A percentile compares a stretch with the other conserved stretches of the same genome.
Conservation (phyloP, 2,888 invertebrate species). For the Lasioglossum morio region DNA sequence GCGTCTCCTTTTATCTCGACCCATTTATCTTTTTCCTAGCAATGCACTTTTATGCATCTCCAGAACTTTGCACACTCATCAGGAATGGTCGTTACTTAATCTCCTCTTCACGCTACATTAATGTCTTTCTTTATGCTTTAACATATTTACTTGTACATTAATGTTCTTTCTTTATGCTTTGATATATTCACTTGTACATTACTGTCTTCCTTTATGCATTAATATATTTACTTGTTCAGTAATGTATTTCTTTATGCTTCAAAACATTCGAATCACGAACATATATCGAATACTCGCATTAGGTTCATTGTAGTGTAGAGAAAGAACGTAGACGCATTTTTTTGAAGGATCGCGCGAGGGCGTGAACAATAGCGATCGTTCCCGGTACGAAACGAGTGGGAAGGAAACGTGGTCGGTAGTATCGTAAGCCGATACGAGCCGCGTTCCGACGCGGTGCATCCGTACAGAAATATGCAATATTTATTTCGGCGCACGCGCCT, state of each 20-base stretch:
- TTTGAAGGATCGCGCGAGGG: neutral
- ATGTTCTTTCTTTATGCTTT: neutral
- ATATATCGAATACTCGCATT: no score
- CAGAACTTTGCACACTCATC: neutral
- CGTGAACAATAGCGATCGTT: neutral
- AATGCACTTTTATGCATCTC: neutral
- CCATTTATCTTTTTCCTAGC: neutral
- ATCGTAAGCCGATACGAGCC: slow-evolving; percentile 72
- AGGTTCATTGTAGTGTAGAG: no score
- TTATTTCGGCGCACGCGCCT: slow-evolving; percentile 68
- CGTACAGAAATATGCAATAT: slow-evolving; percentile 68
- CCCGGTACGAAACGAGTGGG: neutral
- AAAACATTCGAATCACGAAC: no score
- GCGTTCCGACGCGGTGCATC: slow-evolving; percentile 60
- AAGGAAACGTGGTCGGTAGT: slow-evolving; percentile 31
- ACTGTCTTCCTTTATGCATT: neutral
- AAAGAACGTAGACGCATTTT: neutral
- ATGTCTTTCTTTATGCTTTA: no score
- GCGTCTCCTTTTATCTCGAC: neutral
- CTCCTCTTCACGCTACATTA: neutral
- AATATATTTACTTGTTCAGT: neutral
- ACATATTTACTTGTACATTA: neutral
- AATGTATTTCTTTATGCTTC: neutral
- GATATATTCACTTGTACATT: neutral
- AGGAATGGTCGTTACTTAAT: neutral